Evolutionary conservation across 2,888 invertebrate genomes (phyloP).

Genomic region (Thysanoteuthis rhombus): DNA sequence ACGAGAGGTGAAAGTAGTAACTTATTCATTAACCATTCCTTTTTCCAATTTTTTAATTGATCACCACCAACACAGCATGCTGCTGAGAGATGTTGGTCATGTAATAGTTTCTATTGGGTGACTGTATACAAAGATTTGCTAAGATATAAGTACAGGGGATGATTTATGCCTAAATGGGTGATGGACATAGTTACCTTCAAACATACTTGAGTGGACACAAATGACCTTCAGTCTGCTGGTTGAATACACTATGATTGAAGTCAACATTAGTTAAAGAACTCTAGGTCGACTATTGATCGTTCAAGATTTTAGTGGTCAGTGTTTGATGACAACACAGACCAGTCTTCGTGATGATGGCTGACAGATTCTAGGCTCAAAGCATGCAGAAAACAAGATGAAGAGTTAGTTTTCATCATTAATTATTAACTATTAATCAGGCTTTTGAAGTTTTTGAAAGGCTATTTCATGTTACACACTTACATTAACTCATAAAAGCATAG

Average conservation of each 20-base stretch:
- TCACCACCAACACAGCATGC: too few species aligned
- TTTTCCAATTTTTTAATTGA: too few species aligned
- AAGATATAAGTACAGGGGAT: background rate
- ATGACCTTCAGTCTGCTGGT: background rate
- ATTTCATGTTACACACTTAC: background rate
- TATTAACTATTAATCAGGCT: background rate
- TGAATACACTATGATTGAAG: background rate
- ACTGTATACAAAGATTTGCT: background rate
- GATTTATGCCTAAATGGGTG: background rate
- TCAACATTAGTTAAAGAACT: background rate
- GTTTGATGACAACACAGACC: background rate
- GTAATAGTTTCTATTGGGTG: too few species aligned
- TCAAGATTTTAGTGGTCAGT: background rate
- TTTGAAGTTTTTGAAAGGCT: background rate
- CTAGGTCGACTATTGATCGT: background rate
- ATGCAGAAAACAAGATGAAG: background rate
- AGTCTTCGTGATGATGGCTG: background rate
- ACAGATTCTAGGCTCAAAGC: background rate
- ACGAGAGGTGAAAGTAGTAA: too few species aligned
- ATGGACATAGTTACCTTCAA: background rate
- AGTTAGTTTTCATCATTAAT: background rate
- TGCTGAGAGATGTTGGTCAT: too few species aligned
- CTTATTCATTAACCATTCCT: too few species aligned
- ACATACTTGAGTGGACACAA: background rate
- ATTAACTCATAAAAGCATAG: too few species aligned